These are phyloP conservation scores for Picathartes gymnocephalus DNA, from an alignment of 2,113 vertebrate species.

Conservation along the genomic window DNA sequence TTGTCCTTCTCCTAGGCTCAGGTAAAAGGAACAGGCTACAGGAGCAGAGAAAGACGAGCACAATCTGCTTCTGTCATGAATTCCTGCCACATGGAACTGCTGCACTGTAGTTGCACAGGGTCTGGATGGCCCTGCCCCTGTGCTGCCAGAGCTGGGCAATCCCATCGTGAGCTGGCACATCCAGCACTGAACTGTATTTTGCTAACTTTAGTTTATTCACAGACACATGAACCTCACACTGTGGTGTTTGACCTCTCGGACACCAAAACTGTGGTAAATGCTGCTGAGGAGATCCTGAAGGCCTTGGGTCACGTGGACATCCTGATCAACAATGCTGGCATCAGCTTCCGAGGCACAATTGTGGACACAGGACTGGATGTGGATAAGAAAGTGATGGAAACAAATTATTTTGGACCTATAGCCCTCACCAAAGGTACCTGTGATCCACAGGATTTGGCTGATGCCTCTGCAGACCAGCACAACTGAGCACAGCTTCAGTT, in stretches of 20 bases:
- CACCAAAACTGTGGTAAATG: slow-evolving; percentile 63
- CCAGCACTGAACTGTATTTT: background rate
- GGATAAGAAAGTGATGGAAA: slow-evolving; percentile 91
- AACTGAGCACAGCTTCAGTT: background rate
- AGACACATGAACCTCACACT: slow-evolving; percentile 77
- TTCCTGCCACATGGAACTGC: background rate
- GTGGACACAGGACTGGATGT: slow-evolving; percentile 83
- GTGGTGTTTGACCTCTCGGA: slow-evolving; percentile 88
- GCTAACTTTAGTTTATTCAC: slow-evolving; percentile 5
- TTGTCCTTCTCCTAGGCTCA: background rate
- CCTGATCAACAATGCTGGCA: slow-evolving; percentile 92
- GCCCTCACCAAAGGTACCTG: slow-evolving; percentile 89
- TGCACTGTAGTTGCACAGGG: background rate
- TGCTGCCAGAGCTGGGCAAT: background rate
- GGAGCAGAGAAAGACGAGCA: background rate
- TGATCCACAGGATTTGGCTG: background rate
- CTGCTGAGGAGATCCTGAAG: slow-evolving; percentile 83
- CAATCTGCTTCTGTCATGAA: background rate
- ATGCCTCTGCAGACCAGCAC: background rate
- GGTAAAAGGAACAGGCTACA: background rate
- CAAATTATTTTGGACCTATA: slow-evolving; percentile 94
- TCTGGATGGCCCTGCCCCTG: background rate
- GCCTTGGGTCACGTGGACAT: slow-evolving; percentile 84
- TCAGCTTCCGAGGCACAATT: slow-evolving; percentile 90
- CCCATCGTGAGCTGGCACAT: background rate